These are phyloP conservation scores for Vanacampus margaritifer DNA, from an alignment of 2,113 vertebrate species.

Conservation along the genomic window DNA sequence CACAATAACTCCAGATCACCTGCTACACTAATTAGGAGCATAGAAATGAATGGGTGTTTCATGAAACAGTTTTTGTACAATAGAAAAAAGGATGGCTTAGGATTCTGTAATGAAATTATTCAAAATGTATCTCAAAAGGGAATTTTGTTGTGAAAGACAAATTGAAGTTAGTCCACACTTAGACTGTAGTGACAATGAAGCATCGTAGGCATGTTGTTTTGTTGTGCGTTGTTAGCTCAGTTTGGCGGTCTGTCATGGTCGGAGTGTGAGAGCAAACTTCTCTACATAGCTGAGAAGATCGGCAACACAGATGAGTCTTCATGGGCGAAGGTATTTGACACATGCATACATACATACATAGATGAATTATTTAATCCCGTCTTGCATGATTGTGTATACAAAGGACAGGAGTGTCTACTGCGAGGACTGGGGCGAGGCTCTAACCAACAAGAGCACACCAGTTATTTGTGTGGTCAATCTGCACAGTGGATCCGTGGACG, in stretches of 20 bases:
- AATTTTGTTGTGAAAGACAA: too few relatives aligned
- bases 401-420: conserved; percentile 68
- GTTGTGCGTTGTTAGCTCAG: conserved; percentile 45
- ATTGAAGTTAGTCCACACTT: background rate
- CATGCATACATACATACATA: background rate
- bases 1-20: too few relatives aligned
- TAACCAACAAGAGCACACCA: conserved; percentile 65
- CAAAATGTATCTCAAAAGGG: background rate
- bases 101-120: too few relatives aligned
- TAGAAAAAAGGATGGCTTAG: background rate
- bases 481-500: conserved; percentile 28
- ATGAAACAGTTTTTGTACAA: background rate
- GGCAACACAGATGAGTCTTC: conserved; percentile 12
- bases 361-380: background rate
- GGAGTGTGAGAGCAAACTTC: conserved; percentile 62
- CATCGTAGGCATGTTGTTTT: background rate
- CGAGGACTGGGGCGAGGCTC: conserved; percentile 77
- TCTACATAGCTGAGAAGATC: conserved; percentile 73
- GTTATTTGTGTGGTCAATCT: conserved; percentile 69
- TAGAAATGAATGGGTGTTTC: too few relatives aligned
- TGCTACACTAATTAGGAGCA: too few relatives aligned
- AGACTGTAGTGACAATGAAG: background rate
- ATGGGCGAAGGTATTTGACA: conserved; percentile 27
- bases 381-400: background rate
- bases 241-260: conserved; percentile 76